These are phyloP conservation scores for human (Homo sapiens) DNA, from an alignment of 2,113 vertebrate genomes.

Conservation along the genomic window GRCh38 chr6:120348501-120349000, in stretches of 20 bases:
- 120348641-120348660: background rate
- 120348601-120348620: background rate
- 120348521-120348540: background rate
- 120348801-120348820: background rate
- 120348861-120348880: background rate
- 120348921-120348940: background rate
- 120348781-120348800: background rate
- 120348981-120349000: background rate
- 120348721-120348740: too few species aligned
- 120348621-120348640: background rate
- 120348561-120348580: background rate
- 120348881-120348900: background rate
- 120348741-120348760: background rate
- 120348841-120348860: background rate
- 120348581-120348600: background rate
- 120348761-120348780: background rate
- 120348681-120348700: fast-evolving
- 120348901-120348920: too few species aligned
- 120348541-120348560: background rate
- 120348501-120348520: background rate
- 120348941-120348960: background rate
- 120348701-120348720: too few species aligned
- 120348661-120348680: background rate
- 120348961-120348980: background rate
- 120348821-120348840: background rate